Percentiles rank a stretch among this genome's conserved stretches.
phyloP scores from a whole-genome alignment of 2,113 vertebrate genomes.

The Lophius piscatorius region DNA sequence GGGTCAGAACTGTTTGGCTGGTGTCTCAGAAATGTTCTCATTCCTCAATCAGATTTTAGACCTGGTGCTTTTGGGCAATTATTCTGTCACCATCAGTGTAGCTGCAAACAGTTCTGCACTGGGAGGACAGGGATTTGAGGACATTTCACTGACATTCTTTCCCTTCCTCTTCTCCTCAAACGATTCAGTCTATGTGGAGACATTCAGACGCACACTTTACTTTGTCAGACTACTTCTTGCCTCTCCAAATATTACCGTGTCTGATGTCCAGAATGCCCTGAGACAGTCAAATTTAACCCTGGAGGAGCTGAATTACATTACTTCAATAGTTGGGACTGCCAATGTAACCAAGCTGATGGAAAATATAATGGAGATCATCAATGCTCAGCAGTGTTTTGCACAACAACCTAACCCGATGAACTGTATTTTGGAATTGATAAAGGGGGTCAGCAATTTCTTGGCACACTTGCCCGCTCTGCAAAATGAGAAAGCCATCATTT shows the following conservation, averaged over 20 bases:
- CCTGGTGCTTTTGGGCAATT: constrained; percentile 25
- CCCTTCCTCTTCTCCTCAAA: constrained; percentile 57
- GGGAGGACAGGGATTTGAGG: constrained; percentile 20
- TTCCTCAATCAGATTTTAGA: constrained; percentile 60
- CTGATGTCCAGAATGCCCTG: constrained; percentile 62
- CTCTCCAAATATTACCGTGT: constrained; percentile 51
- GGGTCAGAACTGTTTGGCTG: constrained; percentile 58
- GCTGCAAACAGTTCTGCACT: constrained; percentile 21
- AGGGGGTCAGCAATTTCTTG: constrained; percentile 55
- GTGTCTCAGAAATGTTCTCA: constrained; percentile 59
- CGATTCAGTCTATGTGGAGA: constrained; percentile 33
- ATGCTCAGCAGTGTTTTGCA: constrained; percentile 63
- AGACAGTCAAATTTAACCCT: constrained; percentile 67
- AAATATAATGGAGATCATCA: constrained; percentile 45
- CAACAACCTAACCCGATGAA: constrained; percentile 12
- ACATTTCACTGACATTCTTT: constrained; percentile 51
- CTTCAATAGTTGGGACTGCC: constrained; percentile 36
- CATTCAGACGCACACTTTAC: constrained; percentile 49
- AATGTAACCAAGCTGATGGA: constrained; percentile 53
- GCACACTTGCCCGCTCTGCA: constrained; percentile 46
- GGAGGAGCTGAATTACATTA: constrained; percentile 56
- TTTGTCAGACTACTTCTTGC: constrained; percentile 60
- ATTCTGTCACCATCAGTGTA: constrained; percentile 30
- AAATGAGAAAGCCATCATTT: constrained; percentile 46
- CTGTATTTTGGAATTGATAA: constrained; percentile 63